These are phyloP conservation scores for Lagothrix lagotricha DNA, from an alignment of 2,797 vertebrate species.

Conservation along the genomic window DNA sequence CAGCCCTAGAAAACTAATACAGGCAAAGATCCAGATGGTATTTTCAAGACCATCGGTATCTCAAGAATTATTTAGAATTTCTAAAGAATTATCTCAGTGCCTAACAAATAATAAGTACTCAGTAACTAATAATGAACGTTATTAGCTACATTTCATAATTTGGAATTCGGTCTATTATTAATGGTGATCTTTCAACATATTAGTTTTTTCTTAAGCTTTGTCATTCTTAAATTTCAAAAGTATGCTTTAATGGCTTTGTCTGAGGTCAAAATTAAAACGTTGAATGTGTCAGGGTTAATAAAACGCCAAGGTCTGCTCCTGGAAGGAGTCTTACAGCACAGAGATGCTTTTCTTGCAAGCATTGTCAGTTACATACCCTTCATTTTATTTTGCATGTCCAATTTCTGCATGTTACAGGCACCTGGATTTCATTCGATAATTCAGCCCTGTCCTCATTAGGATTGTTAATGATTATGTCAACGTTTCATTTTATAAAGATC, in stretches of 20 bases:
- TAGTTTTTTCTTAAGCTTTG: neutral
- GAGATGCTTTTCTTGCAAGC: neutral
- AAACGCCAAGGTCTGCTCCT: neutral
- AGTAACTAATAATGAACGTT: neutral
- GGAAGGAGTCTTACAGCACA: rapidly evolving
- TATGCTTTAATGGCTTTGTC: neutral
- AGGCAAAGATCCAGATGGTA: neutral
- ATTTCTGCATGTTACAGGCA: neutral
- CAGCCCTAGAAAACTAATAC: neutral
- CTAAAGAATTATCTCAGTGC: neutral
- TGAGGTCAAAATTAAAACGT: neutral
- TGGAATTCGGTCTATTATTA: neutral
- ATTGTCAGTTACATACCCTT: neutral
- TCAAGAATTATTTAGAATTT: neutral
- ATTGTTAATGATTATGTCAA: neutral
- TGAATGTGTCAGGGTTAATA: neutral
- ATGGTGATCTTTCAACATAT: neutral
- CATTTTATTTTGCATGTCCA: neutral
- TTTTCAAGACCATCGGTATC: neutral
- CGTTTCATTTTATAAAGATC: neutral
- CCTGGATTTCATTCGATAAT: neutral
- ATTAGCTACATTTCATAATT: neutral
- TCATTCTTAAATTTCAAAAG: neutral
- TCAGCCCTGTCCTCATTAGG: neutral
- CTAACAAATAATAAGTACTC: neutral